Evolutionary conservation across 2,797 vertebrate species (phyloP).

Genomic region (Neosilurus mollespiculum): DNA sequence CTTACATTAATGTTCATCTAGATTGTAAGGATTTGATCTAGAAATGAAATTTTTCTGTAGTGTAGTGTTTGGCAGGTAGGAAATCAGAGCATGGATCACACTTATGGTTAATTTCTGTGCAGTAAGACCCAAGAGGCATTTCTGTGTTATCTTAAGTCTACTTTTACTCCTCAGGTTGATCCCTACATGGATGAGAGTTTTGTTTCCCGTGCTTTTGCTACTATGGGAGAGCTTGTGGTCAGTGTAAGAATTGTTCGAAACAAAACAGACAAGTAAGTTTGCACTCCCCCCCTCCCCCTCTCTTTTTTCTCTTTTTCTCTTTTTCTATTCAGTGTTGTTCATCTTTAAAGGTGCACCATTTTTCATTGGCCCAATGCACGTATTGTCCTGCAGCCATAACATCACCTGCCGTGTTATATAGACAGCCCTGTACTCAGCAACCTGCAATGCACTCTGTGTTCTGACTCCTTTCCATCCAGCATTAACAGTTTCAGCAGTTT

Average conservation of each 20-base stretch:
- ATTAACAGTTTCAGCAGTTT: no score
- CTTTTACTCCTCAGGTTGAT: slow-evolving; percentile 65
- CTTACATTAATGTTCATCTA: not conserved
- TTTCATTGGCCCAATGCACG: not conserved
- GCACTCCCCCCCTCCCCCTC: no score
- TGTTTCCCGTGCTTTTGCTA: slow-evolving; percentile 82
- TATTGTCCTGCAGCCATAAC: not conserved
- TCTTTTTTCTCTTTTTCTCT: no score
- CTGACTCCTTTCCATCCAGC: no score
- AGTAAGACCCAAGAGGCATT: not conserved
- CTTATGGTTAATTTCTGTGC: not conserved
- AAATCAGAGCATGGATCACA: not conserved
- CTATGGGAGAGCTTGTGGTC: slow-evolving; percentile 81
- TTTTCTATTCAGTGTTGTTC: no score
- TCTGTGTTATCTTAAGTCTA: not conserved
- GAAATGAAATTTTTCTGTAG: not conserved
- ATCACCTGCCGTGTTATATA: no score
- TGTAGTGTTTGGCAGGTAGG: not conserved
- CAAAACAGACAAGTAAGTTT: slow-evolving; percentile 77
- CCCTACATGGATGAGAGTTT: slow-evolving; percentile 85
- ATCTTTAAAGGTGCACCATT: not conserved
- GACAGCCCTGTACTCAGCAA: no score
- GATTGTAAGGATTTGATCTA: not conserved
- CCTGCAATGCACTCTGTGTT: no score
- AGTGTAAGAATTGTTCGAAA: slow-evolving; percentile 85